phyloP scores from a whole-genome alignment of 1,140 invertebrate genomes.

The Eriosoma lanigerum region DNA sequence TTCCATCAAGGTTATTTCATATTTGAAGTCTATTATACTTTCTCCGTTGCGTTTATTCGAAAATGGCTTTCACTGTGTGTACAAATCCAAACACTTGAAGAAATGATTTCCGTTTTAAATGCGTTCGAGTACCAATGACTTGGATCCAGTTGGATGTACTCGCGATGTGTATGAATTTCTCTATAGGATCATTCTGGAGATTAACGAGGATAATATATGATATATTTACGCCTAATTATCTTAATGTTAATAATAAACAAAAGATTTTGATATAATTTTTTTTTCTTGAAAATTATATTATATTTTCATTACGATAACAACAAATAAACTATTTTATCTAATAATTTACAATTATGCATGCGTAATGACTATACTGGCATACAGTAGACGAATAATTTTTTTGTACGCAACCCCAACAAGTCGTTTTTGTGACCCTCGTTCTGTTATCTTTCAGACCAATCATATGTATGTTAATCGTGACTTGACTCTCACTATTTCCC shows the following conservation, averaged over 20 bases:
- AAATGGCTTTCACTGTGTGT: conserved; percentile 14
- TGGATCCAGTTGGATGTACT: neutral
- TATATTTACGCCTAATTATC: too few relatives aligned
- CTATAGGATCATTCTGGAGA: neutral
- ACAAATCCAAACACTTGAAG: conserved; percentile 22
- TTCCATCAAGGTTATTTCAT: conserved; percentile 34
- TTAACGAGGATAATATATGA: too few relatives aligned
- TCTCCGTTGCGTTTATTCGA: conserved; percentile 2
- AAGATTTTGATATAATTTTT: too few relatives aligned
- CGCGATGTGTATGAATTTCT: neutral
- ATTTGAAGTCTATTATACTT: conserved; percentile 15
- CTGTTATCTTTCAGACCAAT: neutral
- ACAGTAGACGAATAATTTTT: neutral
- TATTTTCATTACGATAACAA: too few relatives aligned
- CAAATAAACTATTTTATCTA: too few relatives aligned
- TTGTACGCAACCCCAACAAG: neutral
- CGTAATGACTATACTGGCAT: too few relatives aligned
- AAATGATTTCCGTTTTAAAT: conserved; percentile 30
- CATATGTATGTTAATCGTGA: neutral
- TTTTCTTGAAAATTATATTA: too few relatives aligned
- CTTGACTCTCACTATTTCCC: conserved; percentile 10
- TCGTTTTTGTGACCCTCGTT: neutral
- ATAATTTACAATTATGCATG: too few relatives aligned
- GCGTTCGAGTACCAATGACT: neutral
- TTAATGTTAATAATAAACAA: too few relatives aligned